These are phyloP conservation scores for Conchocele bisecta DNA, from an alignment of 2,888 invertebrate species.

Conservation along the genomic window DNA sequence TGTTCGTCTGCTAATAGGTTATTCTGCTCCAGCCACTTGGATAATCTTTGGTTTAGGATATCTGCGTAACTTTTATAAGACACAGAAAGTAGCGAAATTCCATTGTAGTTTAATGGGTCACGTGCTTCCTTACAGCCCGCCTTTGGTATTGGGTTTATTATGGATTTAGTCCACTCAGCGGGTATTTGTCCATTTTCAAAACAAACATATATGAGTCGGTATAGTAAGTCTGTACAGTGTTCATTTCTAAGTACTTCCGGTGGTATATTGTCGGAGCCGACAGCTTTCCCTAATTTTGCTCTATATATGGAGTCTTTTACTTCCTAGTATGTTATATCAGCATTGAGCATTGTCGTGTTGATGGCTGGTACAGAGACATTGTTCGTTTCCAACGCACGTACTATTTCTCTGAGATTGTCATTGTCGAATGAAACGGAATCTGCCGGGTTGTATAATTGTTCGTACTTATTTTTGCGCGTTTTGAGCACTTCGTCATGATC, in stretches of 20 bases:
- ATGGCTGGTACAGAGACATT: too few relatives aligned
- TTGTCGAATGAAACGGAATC: too few relatives aligned
- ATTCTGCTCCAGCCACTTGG: background rate
- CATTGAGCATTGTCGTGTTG: background rate
- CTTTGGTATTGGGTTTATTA: slow-evolving; percentile 5
- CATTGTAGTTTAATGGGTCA: background rate
- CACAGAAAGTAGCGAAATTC: slow-evolving; percentile 1
- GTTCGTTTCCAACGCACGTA: too few relatives aligned
- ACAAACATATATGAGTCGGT: background rate
- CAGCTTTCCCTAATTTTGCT: slow-evolving; percentile 1
- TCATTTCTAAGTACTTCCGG: slow-evolving; percentile 1
- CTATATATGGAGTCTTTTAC: background rate
- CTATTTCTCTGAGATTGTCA: too few relatives aligned
- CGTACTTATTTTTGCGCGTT: too few relatives aligned
- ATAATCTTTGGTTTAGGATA: background rate
- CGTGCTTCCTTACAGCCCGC: background rate
- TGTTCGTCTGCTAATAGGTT: background rate
- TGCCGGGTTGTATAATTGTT: too few relatives aligned
- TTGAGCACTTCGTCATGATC: too few relatives aligned
- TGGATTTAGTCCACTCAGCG: background rate
- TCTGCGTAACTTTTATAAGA: background rate
- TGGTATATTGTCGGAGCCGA: background rate
- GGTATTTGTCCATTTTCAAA: background rate
- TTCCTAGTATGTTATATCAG: background rate
- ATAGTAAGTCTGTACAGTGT: background rate